Base-by-base conservation (phyloP, 2,888 invertebrate genomes). In the Xanthia togata region DNA sequence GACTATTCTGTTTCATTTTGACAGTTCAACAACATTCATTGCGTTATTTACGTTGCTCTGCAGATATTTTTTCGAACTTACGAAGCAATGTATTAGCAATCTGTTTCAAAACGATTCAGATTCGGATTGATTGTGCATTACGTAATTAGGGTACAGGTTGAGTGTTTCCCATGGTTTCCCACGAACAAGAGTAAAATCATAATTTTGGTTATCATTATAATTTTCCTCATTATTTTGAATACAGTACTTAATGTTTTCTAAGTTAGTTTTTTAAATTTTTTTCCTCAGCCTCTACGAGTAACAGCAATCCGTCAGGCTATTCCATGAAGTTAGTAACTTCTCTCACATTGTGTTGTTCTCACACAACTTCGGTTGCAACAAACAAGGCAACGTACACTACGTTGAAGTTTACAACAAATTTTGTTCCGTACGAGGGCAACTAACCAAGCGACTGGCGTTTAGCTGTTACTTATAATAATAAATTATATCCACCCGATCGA, bases 331-430 rank as follows among this genome's bases (percentile, higher is more conserved):
- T 26, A 31, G 35, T n/a, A 65, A 53, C 35, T 78, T 72, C 9
- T 0, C 67, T 23, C 50, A 41, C 57, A 59, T 57, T n/a, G n/a
- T 31, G 62, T 63, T 59, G 55, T 63, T 70, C 59, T 26, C 53
- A 31, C 8, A 57, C 17, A 14, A 26, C 55, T n/a, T 23, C 11
- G 14, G 23, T 53, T 64, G 53, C 53, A 23, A 65, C n/a, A 17
- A 68, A 63, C 68, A 72, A 78, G 44, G 20, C 17, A 60, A 26
- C 14, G 47, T 35, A 65, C 47, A 68, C 31, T 14, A 23, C 31
- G 41, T 41, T 57, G 62, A 71, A 79, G 78, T 71, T 77, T 57
- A 55, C 60, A 70, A 59, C 70, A 70, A 14, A 70, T 71, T 38
- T 26, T 68, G 44, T 78, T 70, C 17, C 12, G 57, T 47, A 47